Conservation (phyloP, 2,797 vertebrate species). For the Acipenser ruthenus region DNA sequence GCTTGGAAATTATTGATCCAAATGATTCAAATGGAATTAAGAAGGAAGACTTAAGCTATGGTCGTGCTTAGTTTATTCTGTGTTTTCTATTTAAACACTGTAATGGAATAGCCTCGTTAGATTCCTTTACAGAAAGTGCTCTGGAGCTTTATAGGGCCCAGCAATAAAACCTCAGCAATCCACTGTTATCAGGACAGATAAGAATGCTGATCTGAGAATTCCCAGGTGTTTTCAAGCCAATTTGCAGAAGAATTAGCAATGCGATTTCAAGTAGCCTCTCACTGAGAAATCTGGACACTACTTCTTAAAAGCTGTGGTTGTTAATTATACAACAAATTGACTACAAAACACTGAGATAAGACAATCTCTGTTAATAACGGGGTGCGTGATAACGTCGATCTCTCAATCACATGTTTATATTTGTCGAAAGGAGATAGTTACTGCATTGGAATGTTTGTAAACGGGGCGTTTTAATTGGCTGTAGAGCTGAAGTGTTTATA, state of each 20-base stretch:
- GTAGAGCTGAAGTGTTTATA: no score
- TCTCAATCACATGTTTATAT: no score
- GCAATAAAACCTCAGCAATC: not conserved
- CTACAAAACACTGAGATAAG: slow-evolving; percentile 17
- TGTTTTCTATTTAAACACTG: no score
- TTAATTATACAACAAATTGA: slow-evolving; percentile 15
- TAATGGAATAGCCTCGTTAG: no score
- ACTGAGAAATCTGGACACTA: not conserved
- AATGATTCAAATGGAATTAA: no score
- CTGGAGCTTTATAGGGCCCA: not conserved
- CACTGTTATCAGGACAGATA: not conserved
- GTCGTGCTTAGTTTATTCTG: no score
- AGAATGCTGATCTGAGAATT: not conserved
- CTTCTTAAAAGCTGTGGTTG: not conserved
- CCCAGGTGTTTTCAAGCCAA: not conserved
- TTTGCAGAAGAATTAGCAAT: not conserved
- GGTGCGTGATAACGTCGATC: no score
- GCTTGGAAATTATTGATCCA: no score
- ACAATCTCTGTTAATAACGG: slow-evolving; percentile 2
- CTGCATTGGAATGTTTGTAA: no score
- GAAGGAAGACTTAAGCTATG: no score
- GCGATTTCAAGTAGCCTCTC: not conserved
- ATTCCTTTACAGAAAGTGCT: not conserved
- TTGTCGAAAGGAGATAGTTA: no score
- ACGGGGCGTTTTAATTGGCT: no score